Evolutionary conservation across 1,140 invertebrate species (phyloP), one percentile per base, ranked within the genome.

Genomic region (Drosophila melanica): DNA sequence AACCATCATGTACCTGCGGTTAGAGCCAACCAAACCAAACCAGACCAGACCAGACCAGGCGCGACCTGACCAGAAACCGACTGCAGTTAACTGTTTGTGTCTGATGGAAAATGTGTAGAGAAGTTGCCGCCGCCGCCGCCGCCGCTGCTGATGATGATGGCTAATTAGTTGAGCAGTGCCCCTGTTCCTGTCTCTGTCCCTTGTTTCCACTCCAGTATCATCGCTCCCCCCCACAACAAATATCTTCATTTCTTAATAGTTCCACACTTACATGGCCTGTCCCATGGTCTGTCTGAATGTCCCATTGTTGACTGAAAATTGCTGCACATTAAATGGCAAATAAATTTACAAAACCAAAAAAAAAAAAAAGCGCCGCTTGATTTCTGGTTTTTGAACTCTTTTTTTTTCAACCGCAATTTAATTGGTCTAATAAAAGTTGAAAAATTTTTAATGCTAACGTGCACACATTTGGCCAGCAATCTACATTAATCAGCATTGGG

Each of bases 341-440:
- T 44, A 55, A 39, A 68, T 42, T 39, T 20, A 18, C 9, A 16
- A 35, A 18, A 16, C 16, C 16, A 51, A 33, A 51, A 16, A 16
- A 14, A 45, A 23, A 57, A 50, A 66, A 70, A 63, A 50, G 44
- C 14, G 42, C 18, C n/a, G 44, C 35, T 42, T 39, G 41, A 55
- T 58, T 48, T 59, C 14, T 67, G 14, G 10, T 42, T 51, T 67
- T 41, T 50, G 23, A 58, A 58, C 54, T 73, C 33, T 59, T 66
- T 44, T 63, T 63, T 42, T 60, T 77, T 39, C 68, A 59, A 87
- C 82, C 82, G 72, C 82, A 87, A 71, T 89, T 87, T 87, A 87
- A 87, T 87, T 87, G 82, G 64, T 77, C 82, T 76, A 87, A 86
- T 86, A 87, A 86, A 87, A 86, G 82, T 87, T 79, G 51, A 75